Percentiles rank a stretch among this genome's conserved stretches.
These are phyloP conservation scores for Pristis pectinata DNA, from an alignment of 2,797 vertebrate species.

Conservation along the genomic window DNA sequence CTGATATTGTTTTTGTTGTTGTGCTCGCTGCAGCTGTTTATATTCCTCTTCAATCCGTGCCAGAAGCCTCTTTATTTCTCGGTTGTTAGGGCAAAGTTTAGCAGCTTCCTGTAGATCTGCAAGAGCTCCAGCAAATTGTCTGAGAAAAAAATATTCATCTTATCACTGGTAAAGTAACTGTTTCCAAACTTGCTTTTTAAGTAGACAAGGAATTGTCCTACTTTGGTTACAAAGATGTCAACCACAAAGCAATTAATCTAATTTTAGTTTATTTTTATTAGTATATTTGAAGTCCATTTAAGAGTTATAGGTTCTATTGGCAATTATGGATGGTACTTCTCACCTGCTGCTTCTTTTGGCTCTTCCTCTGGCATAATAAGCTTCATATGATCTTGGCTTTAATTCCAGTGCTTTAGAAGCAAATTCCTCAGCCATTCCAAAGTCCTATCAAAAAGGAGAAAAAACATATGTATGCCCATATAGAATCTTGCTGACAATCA, in stretches of 20 bases:
- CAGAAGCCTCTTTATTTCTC: constrained; percentile 82
- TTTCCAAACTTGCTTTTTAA: neutral
- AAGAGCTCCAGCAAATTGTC: constrained; percentile 83
- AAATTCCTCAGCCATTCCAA: constrained; percentile 97
- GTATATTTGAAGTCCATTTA: neutral
- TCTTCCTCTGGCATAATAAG: constrained; percentile 90
- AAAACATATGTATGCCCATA: neutral
- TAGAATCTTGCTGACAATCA: neutral
- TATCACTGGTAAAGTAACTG: neutral
- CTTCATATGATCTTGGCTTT: constrained; percentile 94
- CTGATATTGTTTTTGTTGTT: constrained; percentile 68
- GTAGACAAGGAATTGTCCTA: neutral
- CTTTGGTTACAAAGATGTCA: neutral
- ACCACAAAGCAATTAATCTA: neutral
- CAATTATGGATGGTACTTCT: neutral
- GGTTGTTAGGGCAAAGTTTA: constrained; percentile 84
- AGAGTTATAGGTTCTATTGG: neutral
- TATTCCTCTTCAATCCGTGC: constrained; percentile 90
- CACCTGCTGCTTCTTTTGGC: constrained; percentile 98
- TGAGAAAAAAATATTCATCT: constrained; percentile 46
- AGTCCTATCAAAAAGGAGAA: constrained; percentile 65
- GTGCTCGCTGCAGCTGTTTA: constrained; percentile 81
- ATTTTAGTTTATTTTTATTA: neutral
- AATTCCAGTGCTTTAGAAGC: constrained; percentile 92
- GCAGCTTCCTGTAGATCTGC: constrained; percentile 83